Percentiles rank a stretch among this genome's conserved stretches.
These are phyloP conservation scores for Erebia palarica DNA, from an alignment of 2,888 invertebrate genomes.

Conservation along the genomic window DNA sequence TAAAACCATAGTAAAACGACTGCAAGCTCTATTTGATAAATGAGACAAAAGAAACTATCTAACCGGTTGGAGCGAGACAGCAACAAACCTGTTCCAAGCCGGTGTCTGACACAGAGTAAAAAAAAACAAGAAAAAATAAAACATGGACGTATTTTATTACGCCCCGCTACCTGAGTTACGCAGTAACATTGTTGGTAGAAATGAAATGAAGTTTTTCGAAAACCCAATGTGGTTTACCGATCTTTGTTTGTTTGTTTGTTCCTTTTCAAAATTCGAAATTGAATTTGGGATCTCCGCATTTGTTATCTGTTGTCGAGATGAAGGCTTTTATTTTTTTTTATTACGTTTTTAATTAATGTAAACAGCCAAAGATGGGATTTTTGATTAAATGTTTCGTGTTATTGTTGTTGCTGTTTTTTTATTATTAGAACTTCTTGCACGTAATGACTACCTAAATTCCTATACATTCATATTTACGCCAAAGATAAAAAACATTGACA, in stretches of 20 bases:
- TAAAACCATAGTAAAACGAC: slow-evolving; percentile 26
- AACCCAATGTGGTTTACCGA: slow-evolving; percentile 45
- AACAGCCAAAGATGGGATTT: slow-evolving; percentile 13
- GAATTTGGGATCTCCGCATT: slow-evolving; percentile 25
- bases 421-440: background rate
- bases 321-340: slow-evolving; percentile 22
- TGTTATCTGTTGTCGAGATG: slow-evolving; percentile 19
- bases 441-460: too few species aligned
- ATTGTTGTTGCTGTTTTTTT: background rate
- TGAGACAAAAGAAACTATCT: slow-evolving; percentile 40
- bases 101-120: slow-evolving; percentile 46
- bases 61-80: slow-evolving; percentile 44
- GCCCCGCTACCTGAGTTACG: slow-evolving; percentile 62
- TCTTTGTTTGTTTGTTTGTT: slow-evolving; percentile 36
- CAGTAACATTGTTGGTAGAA: slow-evolving; percentile 49
- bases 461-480: too few species aligned
- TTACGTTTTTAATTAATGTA: slow-evolving; percentile 33
- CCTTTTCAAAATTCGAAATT: slow-evolving; percentile 38
- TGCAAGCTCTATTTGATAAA: slow-evolving; percentile 34
- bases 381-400: slow-evolving; percentile 2
- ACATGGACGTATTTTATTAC: slow-evolving; percentile 51
- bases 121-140: slow-evolving; percentile 44
- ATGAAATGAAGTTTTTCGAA: slow-evolving; percentile 36
- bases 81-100: slow-evolving; percentile 52
- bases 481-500: too few species aligned